A percentile compares a stretch with the other conserved stretches of the same genome.
These are phyloP conservation scores for Morus bassanus DNA, from an alignment of 2,797 vertebrate species.

Conservation along the genomic window DNA sequence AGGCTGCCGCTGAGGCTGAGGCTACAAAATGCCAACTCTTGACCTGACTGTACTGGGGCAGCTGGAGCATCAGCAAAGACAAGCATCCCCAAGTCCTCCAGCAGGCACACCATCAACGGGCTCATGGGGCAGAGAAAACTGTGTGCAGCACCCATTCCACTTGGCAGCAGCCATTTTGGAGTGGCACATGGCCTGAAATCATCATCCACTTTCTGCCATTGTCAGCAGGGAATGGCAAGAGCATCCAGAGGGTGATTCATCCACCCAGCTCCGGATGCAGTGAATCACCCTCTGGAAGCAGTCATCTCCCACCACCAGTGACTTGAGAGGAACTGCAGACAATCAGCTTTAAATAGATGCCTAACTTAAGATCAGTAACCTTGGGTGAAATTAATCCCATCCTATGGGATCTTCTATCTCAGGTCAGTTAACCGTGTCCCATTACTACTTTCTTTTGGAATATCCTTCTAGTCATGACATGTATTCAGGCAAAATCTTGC, in stretches of 20 bases:
- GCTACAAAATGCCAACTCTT: neutral
- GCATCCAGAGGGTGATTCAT: slow-evolving; percentile 10
- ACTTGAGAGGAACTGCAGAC: neutral
- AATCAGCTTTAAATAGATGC: neutral
- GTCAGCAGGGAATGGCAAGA: neutral
- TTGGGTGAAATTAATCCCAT: neutral
- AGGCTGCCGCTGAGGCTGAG: neutral
- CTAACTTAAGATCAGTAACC: neutral
- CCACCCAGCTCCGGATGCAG: neutral
- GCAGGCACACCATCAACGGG: fast-evolving
- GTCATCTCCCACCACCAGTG: neutral
- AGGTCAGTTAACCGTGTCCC: neutral
- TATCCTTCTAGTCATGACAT: neutral
- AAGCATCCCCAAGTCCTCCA: neutral
- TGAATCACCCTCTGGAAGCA: slow-evolving; percentile 15
- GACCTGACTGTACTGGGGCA: neutral
- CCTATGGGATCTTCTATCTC: neutral
- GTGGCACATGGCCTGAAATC: neutral
- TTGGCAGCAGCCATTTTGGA: neutral
- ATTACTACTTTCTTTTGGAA: neutral
- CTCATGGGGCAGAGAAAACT: neutral
- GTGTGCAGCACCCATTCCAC: neutral
- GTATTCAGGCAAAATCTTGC: neutral
- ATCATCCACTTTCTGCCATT: neutral
- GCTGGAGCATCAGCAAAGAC: neutral